Conservation (phyloP, 2,797 vertebrate genomes). For the Rhodeus uyekii region DNA sequence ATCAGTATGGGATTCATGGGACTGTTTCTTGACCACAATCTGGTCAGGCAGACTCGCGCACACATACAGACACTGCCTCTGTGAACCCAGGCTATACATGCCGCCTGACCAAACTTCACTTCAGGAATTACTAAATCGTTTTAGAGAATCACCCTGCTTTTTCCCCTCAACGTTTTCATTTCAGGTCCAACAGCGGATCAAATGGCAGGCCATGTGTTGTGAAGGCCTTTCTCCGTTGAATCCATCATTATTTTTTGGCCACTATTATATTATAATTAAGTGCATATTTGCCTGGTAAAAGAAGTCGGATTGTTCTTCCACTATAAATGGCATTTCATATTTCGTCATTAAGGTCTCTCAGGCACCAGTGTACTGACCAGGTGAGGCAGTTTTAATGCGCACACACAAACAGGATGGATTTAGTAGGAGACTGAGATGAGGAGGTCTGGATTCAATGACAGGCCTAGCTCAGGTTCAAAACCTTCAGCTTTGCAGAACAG, state of each 20-base stretch:
- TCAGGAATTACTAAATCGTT: conserved; percentile 65
- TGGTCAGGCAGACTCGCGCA: conserved; percentile 68
- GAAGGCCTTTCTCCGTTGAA: conserved; percentile 43
- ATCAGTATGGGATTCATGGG: conserved; percentile 76
- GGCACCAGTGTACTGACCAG: conserved; percentile 56
- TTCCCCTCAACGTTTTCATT: conserved; percentile 39
- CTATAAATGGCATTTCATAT: conserved; percentile 5
- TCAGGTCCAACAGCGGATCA: conserved; percentile 34
- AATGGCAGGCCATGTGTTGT: conserved; percentile 50
- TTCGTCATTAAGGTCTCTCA: conserved; percentile 4
- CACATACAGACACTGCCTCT: conserved; percentile 47
- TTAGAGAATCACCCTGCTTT: conserved; percentile 63
- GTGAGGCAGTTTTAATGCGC: conserved; percentile 48
- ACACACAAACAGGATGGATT: conserved; percentile 43
- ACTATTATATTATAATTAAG: neutral
- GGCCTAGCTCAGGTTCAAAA: conserved; percentile 59
- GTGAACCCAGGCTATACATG: conserved; percentile 72
- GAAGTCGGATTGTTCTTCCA: conserved; percentile 1
- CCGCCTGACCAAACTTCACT: conserved; percentile 64
- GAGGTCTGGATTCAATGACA: conserved; percentile 58
- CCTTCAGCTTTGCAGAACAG: conserved; percentile 43
- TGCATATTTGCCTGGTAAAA: conserved; percentile 20
- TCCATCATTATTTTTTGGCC: conserved; percentile 4
- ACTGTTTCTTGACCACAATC: conserved; percentile 74
- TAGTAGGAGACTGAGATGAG: conserved; percentile 48